Conservation (phyloP, 2,888 invertebrate species). For the Orchestes rusci region DNA sequence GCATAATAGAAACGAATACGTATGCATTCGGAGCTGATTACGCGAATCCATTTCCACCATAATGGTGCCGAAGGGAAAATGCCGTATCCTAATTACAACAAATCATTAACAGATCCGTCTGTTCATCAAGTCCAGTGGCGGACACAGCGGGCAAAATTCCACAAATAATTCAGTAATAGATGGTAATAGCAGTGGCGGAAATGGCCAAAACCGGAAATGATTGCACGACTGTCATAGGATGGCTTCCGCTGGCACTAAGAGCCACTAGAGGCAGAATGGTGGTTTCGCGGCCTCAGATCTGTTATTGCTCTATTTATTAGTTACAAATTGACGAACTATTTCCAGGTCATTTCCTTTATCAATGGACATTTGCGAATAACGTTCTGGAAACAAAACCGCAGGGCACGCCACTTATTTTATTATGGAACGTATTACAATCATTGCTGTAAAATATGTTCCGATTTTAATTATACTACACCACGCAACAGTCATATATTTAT, state of each 20-base stretch:
- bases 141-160: constrained; percentile 38
- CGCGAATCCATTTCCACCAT: constrained; percentile 9
- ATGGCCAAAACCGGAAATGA: constrained; percentile 43
- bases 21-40: too few relatives aligned
- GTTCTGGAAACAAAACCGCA: background rate
- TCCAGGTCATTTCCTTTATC: constrained; percentile 9
- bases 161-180: constrained; percentile 45
- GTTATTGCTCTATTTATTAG: constrained; percentile 19
- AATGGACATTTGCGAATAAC: too few relatives aligned
- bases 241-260: constrained; percentile 34
- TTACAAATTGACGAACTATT: constrained; percentile 7
- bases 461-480: constrained; percentile 3
- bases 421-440: background rate
- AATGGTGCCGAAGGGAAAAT: constrained; percentile 12
- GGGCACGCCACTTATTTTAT: background rate
- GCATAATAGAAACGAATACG: too few relatives aligned
- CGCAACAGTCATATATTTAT: constrained; percentile 13
- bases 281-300: constrained; percentile 9
- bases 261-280: constrained; percentile 13
- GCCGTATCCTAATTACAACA: constrained; percentile 41
- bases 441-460: background rate
- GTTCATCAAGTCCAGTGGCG: constrained; percentile 32
- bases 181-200: constrained; percentile 33
- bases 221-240: constrained; percentile 38
- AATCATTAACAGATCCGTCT: constrained; percentile 46